Conservation (phyloP, 2,888 invertebrate species). For the Andrena bicolor region DNA sequence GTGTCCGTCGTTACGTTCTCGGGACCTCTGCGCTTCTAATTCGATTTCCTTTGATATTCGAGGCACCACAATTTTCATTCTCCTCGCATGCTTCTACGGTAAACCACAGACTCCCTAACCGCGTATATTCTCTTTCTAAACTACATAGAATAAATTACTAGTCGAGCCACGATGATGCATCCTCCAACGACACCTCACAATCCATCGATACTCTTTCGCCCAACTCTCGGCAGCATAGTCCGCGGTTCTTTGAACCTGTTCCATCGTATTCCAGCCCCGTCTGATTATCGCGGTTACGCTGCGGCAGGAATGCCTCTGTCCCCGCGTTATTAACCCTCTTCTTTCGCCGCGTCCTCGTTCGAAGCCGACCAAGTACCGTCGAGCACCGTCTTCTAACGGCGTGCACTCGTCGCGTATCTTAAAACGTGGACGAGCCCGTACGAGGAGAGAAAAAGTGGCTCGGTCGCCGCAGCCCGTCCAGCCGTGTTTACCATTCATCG, state of each 20-base stretch:
- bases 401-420: conserved; percentile 40
- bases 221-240: background rate
- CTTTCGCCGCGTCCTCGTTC: conserved; percentile 58
- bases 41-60: background rate
- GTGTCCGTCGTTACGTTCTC: conserved; percentile 15
- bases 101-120: no score
- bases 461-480: background rate
- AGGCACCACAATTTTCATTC: no score
- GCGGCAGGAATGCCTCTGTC: conserved; percentile 15
- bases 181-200: no score
- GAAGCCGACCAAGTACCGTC: conserved; percentile 59
- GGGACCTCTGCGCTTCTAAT: conserved; percentile 2
- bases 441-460: background rate
- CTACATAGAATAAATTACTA: no score
- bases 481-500: conserved; percentile 4
- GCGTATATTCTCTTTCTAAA: no score
- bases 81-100: no score
- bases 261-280: background rate
- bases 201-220: no score
- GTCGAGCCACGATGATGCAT: no score
- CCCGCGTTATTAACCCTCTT: conserved; percentile 57
- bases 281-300: conserved; percentile 11
- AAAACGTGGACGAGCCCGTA: conserved; percentile 28
- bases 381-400: conserved; percentile 57
- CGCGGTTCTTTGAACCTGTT: background rate